These are phyloP conservation scores for Accipiter virgatus DNA, from an alignment of 2,113 vertebrate species.

Conservation along the genomic window DNA sequence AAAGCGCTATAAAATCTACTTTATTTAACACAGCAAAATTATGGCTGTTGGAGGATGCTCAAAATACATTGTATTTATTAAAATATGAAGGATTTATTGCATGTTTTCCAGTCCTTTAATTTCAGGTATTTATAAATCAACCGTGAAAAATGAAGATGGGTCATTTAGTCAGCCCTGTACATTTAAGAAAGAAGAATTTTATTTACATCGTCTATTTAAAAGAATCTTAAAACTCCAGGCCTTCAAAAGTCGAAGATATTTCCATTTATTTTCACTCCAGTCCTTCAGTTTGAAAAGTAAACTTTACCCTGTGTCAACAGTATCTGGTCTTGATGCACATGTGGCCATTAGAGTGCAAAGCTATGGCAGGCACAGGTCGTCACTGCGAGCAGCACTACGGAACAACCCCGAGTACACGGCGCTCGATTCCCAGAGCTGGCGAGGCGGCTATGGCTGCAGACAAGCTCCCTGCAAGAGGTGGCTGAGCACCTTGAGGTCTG, in stretches of 20 bases:
- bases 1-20: slow-evolving; percentile 13
- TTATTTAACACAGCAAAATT: slow-evolving; percentile 38
- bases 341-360: neutral
- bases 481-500: neutral
- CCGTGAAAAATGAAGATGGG: neutral
- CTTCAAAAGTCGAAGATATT: neutral
- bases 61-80: neutral
- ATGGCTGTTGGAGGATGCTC: neutral
- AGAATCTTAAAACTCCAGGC: neutral
- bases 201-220: neutral
- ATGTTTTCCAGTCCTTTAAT: neutral
- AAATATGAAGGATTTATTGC: neutral
- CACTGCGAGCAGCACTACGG: accelerated
- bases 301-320: neutral
- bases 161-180: neutral
- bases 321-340: neutral
- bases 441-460: neutral
- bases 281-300: neutral
- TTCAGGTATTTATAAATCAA: neutral
- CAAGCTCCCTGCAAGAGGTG: neutral
- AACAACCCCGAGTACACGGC: neutral
- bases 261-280: neutral
- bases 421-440: neutral
- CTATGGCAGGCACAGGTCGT: neutral
- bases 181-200: neutral